A percentile compares a stretch with the other conserved stretches of the same genome.
Evolutionary conservation across 2,113 vertebrate genomes (phyloP).

Genomic region (Ariopsis seemanni): DNA sequence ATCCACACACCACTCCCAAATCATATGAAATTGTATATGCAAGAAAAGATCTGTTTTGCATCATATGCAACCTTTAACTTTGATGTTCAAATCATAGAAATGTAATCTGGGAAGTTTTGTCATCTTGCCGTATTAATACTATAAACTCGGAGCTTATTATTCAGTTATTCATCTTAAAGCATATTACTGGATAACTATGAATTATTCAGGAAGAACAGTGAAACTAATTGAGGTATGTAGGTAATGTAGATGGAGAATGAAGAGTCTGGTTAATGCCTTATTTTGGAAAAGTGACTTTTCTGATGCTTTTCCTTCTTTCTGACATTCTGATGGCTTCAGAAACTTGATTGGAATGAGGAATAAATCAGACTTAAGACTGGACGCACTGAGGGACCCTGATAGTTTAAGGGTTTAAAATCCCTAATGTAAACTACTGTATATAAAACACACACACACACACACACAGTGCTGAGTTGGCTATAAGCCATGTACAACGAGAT

Average conservation of each 20-base stretch:
- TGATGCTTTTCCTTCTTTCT: not conserved
- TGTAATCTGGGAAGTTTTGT: not conserved
- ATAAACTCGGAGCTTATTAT: conserved; percentile 4
- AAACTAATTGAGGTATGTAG: not conserved
- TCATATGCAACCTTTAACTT: not conserved
- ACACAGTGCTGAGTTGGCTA: no score
- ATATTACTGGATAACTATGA: conserved; percentile 16
- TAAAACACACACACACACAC: no score
- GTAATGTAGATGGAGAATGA: not conserved
- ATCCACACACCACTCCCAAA: not conserved
- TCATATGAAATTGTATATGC: not conserved
- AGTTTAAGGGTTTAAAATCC: not conserved
- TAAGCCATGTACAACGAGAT: no score
- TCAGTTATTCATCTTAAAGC: conserved; percentile 21
- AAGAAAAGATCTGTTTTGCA: not conserved
- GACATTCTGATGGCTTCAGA: not conserved
- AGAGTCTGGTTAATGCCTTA: not conserved
- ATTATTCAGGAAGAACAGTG: conserved; percentile 12
- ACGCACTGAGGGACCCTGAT: not conserved
- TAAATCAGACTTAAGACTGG: not conserved
- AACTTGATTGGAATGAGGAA: not conserved
- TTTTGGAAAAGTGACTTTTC: not conserved
- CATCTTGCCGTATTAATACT: conserved; percentile 1
- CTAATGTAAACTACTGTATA: not conserved
- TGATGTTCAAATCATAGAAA: not conserved